Evolutionary conservation across 2,888 invertebrate species (phyloP), one percentile per base, ranked within the genome.

Genomic region (Caenorhabditis macrosperma): DNA sequence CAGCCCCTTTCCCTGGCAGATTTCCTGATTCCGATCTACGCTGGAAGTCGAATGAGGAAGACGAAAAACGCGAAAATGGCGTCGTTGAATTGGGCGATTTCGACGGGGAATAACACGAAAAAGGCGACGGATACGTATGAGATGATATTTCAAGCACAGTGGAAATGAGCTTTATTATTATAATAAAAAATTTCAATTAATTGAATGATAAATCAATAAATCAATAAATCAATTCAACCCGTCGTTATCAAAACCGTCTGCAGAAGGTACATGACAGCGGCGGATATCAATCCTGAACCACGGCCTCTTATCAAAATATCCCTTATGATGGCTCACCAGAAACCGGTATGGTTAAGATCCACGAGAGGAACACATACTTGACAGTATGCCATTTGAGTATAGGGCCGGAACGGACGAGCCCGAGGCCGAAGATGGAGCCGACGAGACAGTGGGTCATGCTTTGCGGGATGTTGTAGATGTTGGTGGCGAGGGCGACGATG

Each of bases 381-480:
- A 79, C 79, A 35, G 74, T 79, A 17, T 48, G 48, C 79, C 79
- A 79, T 30, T 79, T 46, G 9, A 79, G 20, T 20, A 79, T 69
- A 5, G 79, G 79, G 0, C 79, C 79, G 22, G 79, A 79, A 9
- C 79, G 41, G 30, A 79, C 79, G 3, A 79, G 24, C 2, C 79
- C 79, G 10, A 79, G 60, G 3, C 68, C 74, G 64, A 79, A 74
- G 22, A 79, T 75, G 22, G 79, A 79, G 28, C 74, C 79, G 17
- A 98, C 97, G 92, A 98, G 97, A 92, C 98, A 98, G 91, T 98
- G 98, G 1, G 98, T 98, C 17, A 97, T 97, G 85, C 96, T 96
- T 88, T 99, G 95, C 26, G 98, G 98, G 88, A 98, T 93, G 15
- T 97, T 97, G 85, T 95, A 94, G 93, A 98, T 98, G 91, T 96